Conservation (phyloP, 2,888 invertebrate species). For the Eustalomyia histrio region DNA sequence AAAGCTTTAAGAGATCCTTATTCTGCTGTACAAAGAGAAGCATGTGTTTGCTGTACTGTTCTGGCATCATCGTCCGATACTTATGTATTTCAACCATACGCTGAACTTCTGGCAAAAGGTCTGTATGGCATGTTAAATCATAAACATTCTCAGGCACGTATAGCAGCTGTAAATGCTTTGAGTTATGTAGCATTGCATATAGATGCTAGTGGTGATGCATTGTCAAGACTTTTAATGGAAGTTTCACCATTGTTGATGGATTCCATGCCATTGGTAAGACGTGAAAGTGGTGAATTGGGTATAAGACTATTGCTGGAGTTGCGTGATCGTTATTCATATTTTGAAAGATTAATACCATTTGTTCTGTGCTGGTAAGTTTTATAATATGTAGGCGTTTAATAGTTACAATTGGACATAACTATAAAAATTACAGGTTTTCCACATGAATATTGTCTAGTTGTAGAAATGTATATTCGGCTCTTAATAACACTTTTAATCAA, state of each 20-base stretch:
- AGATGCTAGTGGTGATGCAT: slow-evolving; percentile 84
- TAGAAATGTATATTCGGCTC: too few relatives aligned
- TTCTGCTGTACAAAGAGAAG: slow-evolving; percentile 89
- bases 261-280: slow-evolving; percentile 87
- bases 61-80: slow-evolving; percentile 82
- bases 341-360: slow-evolving; percentile 91
- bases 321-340: slow-evolving; percentile 93
- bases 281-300: slow-evolving; percentile 87
- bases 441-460: too few relatives aligned
- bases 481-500: too few relatives aligned
- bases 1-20: slow-evolving; percentile 88
- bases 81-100: slow-evolving; percentile 86
- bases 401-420: too few relatives aligned
- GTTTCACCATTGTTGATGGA: slow-evolving; percentile 94
- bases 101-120: slow-evolving; percentile 87
- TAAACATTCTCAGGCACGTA: slow-evolving; percentile 90
- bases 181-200: slow-evolving; percentile 82
- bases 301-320: slow-evolving; percentile 89
- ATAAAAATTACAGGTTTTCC: too few relatives aligned
- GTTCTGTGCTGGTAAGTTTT: slow-evolving; percentile 86
- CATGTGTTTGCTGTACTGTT: slow-evolving; percentile 86
- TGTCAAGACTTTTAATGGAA: slow-evolving; percentile 87
- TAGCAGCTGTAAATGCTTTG: slow-evolving; percentile 86
- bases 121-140: slow-evolving; percentile 87
- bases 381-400: too few relatives aligned